phyloP scores from a whole-genome alignment of 2,113 vertebrate species.

The Melanotaenia duboulayi region DNA sequence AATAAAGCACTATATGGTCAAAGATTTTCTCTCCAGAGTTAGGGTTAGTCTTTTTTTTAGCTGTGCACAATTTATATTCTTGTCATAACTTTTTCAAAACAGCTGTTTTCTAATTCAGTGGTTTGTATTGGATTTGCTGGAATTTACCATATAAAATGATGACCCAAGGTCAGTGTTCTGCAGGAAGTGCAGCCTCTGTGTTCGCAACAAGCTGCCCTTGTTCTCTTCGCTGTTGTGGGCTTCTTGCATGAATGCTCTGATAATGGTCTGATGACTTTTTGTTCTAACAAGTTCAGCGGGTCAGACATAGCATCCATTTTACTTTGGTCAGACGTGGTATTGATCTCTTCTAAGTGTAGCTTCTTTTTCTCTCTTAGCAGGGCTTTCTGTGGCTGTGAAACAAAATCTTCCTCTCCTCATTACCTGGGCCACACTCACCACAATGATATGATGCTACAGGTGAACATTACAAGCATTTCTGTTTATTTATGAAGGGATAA shows the following conservation, averaged over 20 bases:
- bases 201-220: constrained; percentile 38
- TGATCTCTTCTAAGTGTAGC: constrained; percentile 63
- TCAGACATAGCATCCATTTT: constrained; percentile 69
- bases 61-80: not conserved
- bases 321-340: constrained; percentile 58
- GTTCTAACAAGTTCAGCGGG: constrained; percentile 70
- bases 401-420: constrained; percentile 41
- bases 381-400: constrained; percentile 42
- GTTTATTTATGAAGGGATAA: not conserved
- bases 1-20: not conserved
- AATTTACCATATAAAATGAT: not conserved
- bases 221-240: constrained; percentile 27
- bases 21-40: not conserved
- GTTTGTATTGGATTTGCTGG: not conserved
- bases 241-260: constrained; percentile 49
- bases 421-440: constrained; percentile 27
- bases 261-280: constrained; percentile 71
- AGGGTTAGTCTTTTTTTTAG: too few relatives aligned
- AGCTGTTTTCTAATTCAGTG: not conserved
- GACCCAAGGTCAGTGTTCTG: not conserved
- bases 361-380: constrained; percentile 65
- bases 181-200: constrained; percentile 1
- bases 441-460: constrained; percentile 17
- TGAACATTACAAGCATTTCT: not conserved
- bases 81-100: not conserved